Evolutionary conservation across 1,140 invertebrate genomes (phyloP).

Genomic region (Vanessa atalanta): DNA sequence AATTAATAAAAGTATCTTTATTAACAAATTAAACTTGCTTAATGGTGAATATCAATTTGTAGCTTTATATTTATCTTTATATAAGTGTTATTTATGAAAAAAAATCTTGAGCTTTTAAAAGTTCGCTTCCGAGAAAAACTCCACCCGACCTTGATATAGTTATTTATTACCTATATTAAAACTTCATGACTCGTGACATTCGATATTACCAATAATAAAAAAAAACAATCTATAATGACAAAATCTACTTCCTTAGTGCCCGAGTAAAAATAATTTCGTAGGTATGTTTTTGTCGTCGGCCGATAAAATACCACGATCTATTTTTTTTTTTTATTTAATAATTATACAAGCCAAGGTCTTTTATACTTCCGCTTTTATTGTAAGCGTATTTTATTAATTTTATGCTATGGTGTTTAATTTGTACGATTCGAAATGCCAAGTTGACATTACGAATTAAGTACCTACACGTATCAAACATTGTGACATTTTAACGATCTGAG

Average conservation of each 20-base stretch:
- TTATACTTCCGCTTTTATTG: conserved; percentile 31
- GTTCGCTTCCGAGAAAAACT: conserved; percentile 3
- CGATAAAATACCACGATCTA: neutral
- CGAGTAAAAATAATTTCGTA: neutral
- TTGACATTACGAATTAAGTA: conserved; percentile 27
- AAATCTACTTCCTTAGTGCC: neutral
- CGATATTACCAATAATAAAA: neutral
- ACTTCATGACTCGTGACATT: conserved; percentile 4
- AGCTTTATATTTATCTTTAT: too few species aligned
- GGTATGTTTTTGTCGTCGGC: neutral
- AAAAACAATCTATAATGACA: neutral
- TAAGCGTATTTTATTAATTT: conserved; percentile 5
- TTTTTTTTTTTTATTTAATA: neutral
- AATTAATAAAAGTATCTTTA: too few species aligned
- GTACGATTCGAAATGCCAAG: conserved; percentile 30
- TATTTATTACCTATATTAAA: conserved; percentile 13
- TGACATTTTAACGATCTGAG: conserved; percentile 36
- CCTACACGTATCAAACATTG: conserved; percentile 21
- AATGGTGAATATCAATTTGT: too few species aligned
- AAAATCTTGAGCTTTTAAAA: neutral
- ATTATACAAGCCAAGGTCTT: conserved; percentile 22
- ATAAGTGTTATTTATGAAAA: too few species aligned
- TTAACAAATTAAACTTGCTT: too few species aligned
- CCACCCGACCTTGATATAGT: conserved; percentile 12
- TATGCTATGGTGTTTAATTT: conserved; percentile 24